Conservation (phyloP, 1,140 invertebrate genomes). For the Cylas formicarius region DNA sequence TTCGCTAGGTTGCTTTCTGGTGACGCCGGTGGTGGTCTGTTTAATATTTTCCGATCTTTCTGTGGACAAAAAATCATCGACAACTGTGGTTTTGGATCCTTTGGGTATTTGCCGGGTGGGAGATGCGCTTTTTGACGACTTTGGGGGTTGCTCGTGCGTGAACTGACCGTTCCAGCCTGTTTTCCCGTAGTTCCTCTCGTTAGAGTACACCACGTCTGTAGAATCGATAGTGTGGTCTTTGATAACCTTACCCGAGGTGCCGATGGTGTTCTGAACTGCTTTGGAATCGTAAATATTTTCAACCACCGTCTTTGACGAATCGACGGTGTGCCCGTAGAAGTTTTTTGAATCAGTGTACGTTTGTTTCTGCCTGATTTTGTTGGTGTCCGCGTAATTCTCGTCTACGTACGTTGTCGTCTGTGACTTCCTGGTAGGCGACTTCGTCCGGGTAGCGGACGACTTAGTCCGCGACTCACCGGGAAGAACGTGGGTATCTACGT, state of each 20-base stretch:
- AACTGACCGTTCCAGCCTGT: constrained; percentile 35
- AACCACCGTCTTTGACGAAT: constrained; percentile 26
- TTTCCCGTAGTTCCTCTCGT: constrained; percentile 34
- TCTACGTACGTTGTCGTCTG: constrained; percentile 18
- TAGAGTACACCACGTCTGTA: constrained; percentile 33
- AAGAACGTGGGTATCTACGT: constrained; percentile 26
- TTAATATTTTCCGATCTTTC: constrained; percentile 1
- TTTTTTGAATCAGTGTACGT: constrained; percentile 25
- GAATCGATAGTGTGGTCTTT: constrained; percentile 27
- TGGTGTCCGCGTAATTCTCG: constrained; percentile 25
- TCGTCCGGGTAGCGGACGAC: constrained; percentile 1
- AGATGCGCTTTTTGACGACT: constrained; percentile 10
- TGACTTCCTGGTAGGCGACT: background rate
- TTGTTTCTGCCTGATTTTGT: constrained; percentile 23
- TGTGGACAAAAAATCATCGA: background rate
- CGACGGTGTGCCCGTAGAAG: constrained; percentile 31
- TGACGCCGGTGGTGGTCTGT: constrained; percentile 5
- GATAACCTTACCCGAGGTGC: constrained; percentile 31
- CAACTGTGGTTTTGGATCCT: constrained; percentile 1
- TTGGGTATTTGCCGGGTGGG: background rate
- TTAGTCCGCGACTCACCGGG: constrained; percentile 2
- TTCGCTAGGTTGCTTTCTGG: constrained; percentile 1
- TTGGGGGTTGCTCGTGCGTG: constrained; percentile 25
- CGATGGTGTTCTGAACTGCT: constrained; percentile 33
- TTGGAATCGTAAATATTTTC: constrained; percentile 33